Evolutionary conservation across 2,888 invertebrate species (phyloP), one percentile per base, ranked within the genome.

Genomic region (Volucella inanis): DNA sequence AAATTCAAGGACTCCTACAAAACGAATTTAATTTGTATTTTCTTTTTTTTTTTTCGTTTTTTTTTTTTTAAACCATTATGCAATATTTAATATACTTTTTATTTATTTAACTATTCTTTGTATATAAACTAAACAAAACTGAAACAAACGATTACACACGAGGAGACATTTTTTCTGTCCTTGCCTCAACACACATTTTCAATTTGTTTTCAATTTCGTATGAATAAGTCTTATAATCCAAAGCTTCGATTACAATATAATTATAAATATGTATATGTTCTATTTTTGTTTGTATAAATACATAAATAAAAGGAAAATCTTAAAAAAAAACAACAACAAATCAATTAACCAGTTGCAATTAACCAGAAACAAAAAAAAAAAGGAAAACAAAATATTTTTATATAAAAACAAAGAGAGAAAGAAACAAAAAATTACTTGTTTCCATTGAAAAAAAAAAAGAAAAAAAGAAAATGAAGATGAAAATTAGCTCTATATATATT

Each of bases 11-110:
- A 76, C 76, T 80, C 71, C 71, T 72, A 76, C 71, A 61, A 47
- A 77, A 85, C 85, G 85, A 85, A 85, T 85, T 85, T 85, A 85
- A 85, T 85, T 85, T 85, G 55, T 75, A 70, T 83, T 68, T 68
- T 70, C 49, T 47, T 72, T 50, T 41, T 72, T 50, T 39, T 54
- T 61, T 79, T 49, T 22, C 1, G 3, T 22, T 22, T 4, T 22
- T 22, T 22, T 22, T 22, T 4, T 22, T 22, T 22, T 22, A 22
- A 22, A 22, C 6, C 31, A 31, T 31, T 6, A 31, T 31, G 6
- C 31, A 31, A 31, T 31, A 31, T 31, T 1, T 31, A 6, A 6
- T 22, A 22, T 22, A 22, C 18, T 31, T 76, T 80, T 77, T 72
- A 85, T 85, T 85, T 85, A 85, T 85, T 85, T 72, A 85, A 85